These are phyloP conservation scores for Argyrosomus japonicus DNA, from an alignment of 2,113 vertebrate species.

Conservation along the genomic window DNA sequence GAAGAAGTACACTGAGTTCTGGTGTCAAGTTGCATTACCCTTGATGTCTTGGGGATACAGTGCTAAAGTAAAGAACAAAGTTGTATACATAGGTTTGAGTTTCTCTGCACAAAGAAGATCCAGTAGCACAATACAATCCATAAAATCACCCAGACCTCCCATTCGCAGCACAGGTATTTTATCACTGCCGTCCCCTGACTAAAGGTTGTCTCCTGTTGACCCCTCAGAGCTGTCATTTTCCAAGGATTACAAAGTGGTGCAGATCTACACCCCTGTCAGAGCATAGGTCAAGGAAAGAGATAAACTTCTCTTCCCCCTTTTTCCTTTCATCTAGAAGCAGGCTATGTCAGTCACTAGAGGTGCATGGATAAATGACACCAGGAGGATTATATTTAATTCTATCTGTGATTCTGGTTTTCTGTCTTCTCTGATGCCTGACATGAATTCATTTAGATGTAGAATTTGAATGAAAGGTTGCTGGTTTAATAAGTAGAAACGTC, in stretches of 20 bases:
- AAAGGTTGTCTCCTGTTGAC: conserved; percentile 36
- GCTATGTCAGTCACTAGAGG: conserved; percentile 11
- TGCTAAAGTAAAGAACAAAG: background rate
- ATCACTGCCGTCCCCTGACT: conserved; percentile 25
- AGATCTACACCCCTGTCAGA: conserved; percentile 45
- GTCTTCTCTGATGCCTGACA: conserved; percentile 15
- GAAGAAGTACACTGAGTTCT: background rate
- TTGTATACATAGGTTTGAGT: background rate
- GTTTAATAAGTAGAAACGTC: conserved; percentile 19
- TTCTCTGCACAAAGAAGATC: background rate
- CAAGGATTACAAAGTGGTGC: conserved; percentile 39
- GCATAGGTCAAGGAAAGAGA: conserved; percentile 52
- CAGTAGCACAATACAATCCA: conserved; percentile 5
- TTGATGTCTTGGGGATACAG: background rate
- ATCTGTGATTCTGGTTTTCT: conserved; percentile 28
- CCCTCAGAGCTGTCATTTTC: conserved; percentile 43
- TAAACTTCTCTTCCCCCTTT: conserved; percentile 16
- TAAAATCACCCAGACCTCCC: conserved; percentile 1
- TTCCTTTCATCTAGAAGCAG: conserved; percentile 39
- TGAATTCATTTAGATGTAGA: conserved; percentile 1
- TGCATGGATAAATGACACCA: conserved; percentile 25
- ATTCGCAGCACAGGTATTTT: conserved; percentile 22
- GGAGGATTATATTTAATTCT: conserved; percentile 26
- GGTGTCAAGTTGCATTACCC: background rate
- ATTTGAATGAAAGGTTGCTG: conserved; percentile 16